phyloP scores from a whole-genome alignment of 2,113 vertebrate species.

The Calyptommatus sinebrachiatus region DNA sequence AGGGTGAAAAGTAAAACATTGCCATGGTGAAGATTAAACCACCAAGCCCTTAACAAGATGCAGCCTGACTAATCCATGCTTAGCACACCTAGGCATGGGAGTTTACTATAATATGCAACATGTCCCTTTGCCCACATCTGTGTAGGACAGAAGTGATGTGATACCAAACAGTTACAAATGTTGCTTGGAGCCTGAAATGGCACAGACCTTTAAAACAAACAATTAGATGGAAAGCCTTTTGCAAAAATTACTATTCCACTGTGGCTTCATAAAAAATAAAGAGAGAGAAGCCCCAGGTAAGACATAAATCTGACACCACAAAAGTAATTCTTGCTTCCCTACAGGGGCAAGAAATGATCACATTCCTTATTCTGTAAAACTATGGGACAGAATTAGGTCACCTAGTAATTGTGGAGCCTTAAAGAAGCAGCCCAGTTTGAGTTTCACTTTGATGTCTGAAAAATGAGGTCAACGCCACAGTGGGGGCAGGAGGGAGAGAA shows the following conservation, averaged over 20 bases:
- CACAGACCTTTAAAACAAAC: neutral
- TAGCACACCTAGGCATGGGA: neutral
- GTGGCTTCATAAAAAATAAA: neutral
- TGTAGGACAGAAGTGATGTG: neutral
- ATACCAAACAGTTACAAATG: neutral
- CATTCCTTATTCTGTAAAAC: slow-evolving; percentile 24
- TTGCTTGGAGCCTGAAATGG: neutral
- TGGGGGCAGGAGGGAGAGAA: neutral
- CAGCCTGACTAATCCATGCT: neutral
- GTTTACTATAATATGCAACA: neutral
- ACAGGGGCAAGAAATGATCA: neutral
- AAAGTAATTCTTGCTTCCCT: slow-evolving; percentile 12
- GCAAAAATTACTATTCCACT: neutral
- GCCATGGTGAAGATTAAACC: neutral
- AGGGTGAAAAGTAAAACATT: too few species aligned
- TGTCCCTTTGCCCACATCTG: neutral
- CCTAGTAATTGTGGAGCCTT: slow-evolving; percentile 9
- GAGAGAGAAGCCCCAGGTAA: neutral
- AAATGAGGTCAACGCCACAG: neutral
- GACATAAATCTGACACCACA: slow-evolving; percentile 15
- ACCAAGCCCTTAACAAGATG: neutral
- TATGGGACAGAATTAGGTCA: slow-evolving; percentile 38
- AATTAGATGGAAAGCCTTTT: neutral
- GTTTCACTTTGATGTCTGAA: slow-evolving; percentile 37
- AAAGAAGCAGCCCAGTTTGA: slow-evolving; percentile 17